Conservation (phyloP, 2,113 vertebrate species). For the Dascyllus trimaculatus region DNA sequence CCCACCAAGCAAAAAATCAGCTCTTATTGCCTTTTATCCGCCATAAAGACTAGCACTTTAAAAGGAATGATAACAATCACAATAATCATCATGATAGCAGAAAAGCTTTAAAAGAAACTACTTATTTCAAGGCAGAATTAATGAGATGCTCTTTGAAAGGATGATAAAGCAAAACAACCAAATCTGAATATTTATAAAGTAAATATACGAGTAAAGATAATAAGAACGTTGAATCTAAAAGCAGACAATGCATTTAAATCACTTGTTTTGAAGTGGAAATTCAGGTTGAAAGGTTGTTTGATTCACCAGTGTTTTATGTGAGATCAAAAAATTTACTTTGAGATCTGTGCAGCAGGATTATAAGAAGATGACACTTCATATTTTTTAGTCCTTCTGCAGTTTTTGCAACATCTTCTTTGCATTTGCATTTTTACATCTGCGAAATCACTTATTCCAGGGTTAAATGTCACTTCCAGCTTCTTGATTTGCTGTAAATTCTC, state of each 20-base stretch:
- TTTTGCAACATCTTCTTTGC: too few species aligned
- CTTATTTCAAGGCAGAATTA: background rate
- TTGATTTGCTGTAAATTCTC: background rate
- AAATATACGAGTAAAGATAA: too few species aligned
- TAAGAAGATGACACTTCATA: too few species aligned
- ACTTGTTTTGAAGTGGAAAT: too few species aligned
- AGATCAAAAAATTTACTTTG: too few species aligned
- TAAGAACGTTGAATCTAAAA: background rate
- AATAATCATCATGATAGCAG: background rate
- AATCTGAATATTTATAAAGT: background rate
- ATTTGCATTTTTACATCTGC: too few species aligned
- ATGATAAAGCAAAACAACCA: background rate
- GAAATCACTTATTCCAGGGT: too few species aligned
- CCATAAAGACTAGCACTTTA: constrained; percentile 13
- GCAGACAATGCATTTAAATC: background rate
- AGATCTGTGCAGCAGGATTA: too few species aligned
- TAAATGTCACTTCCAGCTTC: too few species aligned
- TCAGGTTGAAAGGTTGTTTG: too few species aligned
- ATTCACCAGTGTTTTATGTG: too few species aligned
- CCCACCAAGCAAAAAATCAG: constrained; percentile 27
- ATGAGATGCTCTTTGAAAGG: background rate
- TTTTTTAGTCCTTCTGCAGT: too few species aligned
- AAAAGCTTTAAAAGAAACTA: background rate
- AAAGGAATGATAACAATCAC: constrained; percentile 20
- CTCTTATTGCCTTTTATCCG: constrained; percentile 21